phyloP scores from a whole-genome alignment of 2,888 invertebrate genomes.

The Watsonalla binaria region DNA sequence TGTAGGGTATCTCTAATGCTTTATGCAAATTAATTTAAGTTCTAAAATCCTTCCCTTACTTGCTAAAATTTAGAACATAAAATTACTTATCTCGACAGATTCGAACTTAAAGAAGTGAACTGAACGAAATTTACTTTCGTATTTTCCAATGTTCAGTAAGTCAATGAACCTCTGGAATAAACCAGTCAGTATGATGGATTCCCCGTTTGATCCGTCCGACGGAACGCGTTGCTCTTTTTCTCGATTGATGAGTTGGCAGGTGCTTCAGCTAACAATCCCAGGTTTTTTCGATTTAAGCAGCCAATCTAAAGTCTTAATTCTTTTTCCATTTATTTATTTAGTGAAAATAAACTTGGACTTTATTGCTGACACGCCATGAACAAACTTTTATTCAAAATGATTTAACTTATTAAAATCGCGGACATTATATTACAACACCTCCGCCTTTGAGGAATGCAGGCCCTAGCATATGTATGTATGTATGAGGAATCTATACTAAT shows the following conservation, averaged over 20 bases:
- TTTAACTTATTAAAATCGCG: no score
- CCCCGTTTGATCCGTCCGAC: neutral
- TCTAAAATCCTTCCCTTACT: no score
- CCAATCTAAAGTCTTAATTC: neutral
- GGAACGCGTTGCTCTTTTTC: neutral
- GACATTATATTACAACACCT: no score
- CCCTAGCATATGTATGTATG: no score
- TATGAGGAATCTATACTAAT: no score
- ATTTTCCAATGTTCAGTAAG: neutral
- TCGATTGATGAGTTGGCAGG: slow-evolving; percentile 1
- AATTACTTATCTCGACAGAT: neutral
- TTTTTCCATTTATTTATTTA: neutral
- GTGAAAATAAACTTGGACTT: neutral
- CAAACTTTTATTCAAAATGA: no score
- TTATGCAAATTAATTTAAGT: no score
- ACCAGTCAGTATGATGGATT: slow-evolving; percentile 1
- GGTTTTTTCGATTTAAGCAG: neutral
- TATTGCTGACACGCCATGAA: no score
- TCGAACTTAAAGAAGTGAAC: neutral
- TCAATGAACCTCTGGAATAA: neutral
- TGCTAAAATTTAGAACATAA: no score
- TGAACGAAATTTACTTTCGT: neutral
- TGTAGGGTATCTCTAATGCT: no score
- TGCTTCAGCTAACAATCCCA: neutral
- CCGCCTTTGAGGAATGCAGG: no score